phyloP scores from a whole-genome alignment of 2,888 invertebrate genomes.

The Stenolophus ochropezus region DNA sequence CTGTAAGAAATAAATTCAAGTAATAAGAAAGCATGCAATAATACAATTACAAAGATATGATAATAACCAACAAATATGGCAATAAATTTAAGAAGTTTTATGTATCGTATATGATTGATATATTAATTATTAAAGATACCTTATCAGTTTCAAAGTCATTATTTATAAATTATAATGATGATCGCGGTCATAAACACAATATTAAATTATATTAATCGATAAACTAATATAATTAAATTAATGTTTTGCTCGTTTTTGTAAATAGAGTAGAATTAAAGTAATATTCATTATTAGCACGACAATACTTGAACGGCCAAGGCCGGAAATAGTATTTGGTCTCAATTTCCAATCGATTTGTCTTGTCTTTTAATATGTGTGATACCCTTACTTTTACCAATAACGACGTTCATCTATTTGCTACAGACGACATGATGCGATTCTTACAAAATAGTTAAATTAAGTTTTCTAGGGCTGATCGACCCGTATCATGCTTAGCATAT shows the following conservation, averaged over 20 bases:
- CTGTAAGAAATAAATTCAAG: constrained; percentile 33
- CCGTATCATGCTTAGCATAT: no score
- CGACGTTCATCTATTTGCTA: no score
- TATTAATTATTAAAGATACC: constrained; percentile 27
- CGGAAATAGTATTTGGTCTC: not conserved
- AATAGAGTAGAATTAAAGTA: no score
- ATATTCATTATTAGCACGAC: no score
- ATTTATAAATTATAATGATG: constrained; percentile 44
- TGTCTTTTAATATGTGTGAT: not conserved
- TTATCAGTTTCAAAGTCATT: constrained; percentile 25
- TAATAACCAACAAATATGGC: constrained; percentile 34
- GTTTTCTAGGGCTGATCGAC: no score
- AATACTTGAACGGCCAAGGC: no score
- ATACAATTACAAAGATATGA: constrained; percentile 45
- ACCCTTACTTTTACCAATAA: not conserved
- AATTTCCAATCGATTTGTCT: not conserved
- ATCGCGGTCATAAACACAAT: constrained; percentile 5
- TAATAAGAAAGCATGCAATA: constrained; percentile 47
- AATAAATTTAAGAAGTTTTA: constrained; percentile 34
- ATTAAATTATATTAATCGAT: constrained; percentile 29
- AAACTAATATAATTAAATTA: constrained; percentile 17
- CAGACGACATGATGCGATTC: no score
- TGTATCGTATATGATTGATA: not conserved
- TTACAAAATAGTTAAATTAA: no score
- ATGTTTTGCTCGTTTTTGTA: not conserved